These are phyloP conservation scores for Bombus polaris DNA, from an alignment of 1,140 invertebrate species.

Conservation along the genomic window DNA sequence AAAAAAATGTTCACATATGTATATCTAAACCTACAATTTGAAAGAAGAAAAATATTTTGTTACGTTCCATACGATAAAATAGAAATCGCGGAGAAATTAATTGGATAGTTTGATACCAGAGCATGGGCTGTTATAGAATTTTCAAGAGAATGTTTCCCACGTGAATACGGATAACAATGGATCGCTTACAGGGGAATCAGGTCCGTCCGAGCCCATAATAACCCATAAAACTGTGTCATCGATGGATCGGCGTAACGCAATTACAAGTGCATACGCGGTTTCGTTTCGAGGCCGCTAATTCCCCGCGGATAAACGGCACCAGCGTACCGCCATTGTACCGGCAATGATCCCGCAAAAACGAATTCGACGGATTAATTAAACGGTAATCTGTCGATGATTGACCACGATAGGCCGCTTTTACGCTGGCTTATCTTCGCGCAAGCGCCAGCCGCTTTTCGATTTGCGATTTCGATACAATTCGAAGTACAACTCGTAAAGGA, in stretches of 20 bases:
- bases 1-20: neutral
- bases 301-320: conserved; percentile 43
- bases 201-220: neutral
- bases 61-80: neutral
- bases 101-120: neutral
- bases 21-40: neutral
- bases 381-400: conserved; percentile 52
- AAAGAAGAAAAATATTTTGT: neutral
- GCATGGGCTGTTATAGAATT: no score
- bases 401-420: conserved; percentile 48
- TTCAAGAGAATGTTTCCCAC: neutral
- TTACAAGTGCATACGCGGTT: conserved; percentile 37
- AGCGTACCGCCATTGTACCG: conserved; percentile 20
- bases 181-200: neutral
- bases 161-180: neutral
- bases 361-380: conserved; percentile 56
- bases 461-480: conserved; percentile 22
- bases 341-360: conserved; percentile 46
- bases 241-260: neutral
- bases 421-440: conserved; percentile 28
- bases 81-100: neutral
- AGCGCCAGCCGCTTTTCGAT: neutral
- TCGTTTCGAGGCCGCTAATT: conserved; percentile 38
- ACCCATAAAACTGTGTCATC: conserved; percentile 28
- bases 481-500: conserved; percentile 19